Base-by-base conservation (phyloP, 2,113 vertebrate species). In the Suncus etruscus region DNA sequence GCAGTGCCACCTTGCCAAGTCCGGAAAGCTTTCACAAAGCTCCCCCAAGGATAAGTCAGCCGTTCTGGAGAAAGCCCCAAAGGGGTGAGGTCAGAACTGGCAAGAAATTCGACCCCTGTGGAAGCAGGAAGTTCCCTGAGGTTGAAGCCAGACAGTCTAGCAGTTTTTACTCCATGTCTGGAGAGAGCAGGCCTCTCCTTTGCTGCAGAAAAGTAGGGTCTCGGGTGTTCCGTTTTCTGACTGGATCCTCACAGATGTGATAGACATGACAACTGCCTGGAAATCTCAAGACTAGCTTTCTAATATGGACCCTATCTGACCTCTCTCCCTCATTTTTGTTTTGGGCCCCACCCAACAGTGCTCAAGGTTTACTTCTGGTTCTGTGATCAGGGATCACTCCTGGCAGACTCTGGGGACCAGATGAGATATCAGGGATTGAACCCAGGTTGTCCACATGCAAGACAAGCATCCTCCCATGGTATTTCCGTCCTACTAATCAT, bases 41-140 rank as follows among this genome's bases (percentile, higher is more conserved):
- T 22, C 68, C 22, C 29, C 68, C 27, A 9, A 63, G 45, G 92
- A 83, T 74, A 63, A 39, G 48, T 27, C 32, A 9, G 85, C 48
- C 93, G 79, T 83, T 48, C 18, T 68, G 63, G 82, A 90, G 74
- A 66, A 29, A 79, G 78, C 68, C 85, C 74, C 77, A n/a, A 6
- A 85, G 50, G 81, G 47, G 47, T 93, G 96, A 93, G 91, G 75
- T 95, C 85, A 96, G 87, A 89, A 68, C 63, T 89, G 91, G 94
- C 86, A 73, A 45, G 91, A 87, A 89, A 87, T 63, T 14, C 68
- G 18, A 39, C 7, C 39, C 47, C 15, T 7, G 4, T 87, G 6
- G 16, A 82, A 70, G 73, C 92, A 70, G 61, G 39, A 24, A 58
- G 89, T 65, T 87, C 82, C 32, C 82, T 18, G 82, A 89, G 79